phyloP scores from a whole-genome alignment of 2,113 vertebrate species.

The Hucho hucho region DNA sequence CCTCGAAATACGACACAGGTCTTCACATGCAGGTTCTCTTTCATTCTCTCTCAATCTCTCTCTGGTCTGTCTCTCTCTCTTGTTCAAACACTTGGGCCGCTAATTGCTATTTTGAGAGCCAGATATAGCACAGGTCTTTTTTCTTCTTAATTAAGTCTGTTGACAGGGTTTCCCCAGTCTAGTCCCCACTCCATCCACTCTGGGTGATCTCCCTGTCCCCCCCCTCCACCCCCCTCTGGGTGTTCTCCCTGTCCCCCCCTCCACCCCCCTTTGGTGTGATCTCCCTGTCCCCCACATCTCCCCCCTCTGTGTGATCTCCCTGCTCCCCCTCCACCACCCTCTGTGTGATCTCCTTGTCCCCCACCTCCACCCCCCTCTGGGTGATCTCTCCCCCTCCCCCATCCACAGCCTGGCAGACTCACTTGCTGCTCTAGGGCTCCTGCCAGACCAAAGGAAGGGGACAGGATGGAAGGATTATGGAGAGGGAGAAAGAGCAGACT shows the following conservation, averaged over 20 bases:
- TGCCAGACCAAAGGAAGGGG: too few species aligned
- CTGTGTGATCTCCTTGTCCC: too few species aligned
- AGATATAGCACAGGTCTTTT: neutral
- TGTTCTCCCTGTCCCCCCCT: slow-evolving; percentile 3
- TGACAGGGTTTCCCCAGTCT: slow-evolving; percentile 8
- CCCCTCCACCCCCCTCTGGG: neutral
- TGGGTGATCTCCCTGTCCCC: slow-evolving; percentile 19
- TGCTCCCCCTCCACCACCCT: too few species aligned
- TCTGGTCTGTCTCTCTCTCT: neutral
- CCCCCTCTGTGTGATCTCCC: too few species aligned
- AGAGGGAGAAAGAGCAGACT: neutral
- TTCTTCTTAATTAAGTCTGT: slow-evolving; percentile 16
- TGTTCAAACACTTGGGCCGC: neutral
- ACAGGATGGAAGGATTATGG: slow-evolving; percentile 12
- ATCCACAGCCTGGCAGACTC: too few species aligned
- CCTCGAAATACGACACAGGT: slow-evolving; percentile 68
- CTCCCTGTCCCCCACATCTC: too few species aligned
- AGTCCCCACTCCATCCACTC: neutral
- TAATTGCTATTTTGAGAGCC: too few species aligned
- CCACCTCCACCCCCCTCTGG: too few species aligned
- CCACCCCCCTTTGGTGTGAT: too few species aligned
- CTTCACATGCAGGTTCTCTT: slow-evolving; percentile 59
- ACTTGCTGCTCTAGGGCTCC: neutral
- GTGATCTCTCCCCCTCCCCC: too few species aligned
- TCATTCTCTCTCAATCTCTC: neutral